A percentile compares a stretch with the other conserved stretches of the same genome.
These are phyloP conservation scores for Strongylocentrotus purpuratus DNA, from an alignment of 35 echinoderm and acorn worm species.

Conservation along the genomic window DNA sequence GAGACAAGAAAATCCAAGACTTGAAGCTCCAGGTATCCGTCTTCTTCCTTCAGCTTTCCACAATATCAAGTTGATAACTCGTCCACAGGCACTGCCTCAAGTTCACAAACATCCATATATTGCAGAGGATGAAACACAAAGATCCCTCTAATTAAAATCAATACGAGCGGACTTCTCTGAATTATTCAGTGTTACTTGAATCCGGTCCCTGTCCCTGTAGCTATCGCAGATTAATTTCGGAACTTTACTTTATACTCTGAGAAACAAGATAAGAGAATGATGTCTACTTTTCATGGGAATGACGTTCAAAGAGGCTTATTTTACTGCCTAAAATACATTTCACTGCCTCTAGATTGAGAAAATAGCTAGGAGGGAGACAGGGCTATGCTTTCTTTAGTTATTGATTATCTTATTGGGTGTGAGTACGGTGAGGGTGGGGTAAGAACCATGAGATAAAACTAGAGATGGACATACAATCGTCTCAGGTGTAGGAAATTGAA, in stretches of 20 bases:
- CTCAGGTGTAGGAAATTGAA: background rate
- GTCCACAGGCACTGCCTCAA: constrained; percentile 38
- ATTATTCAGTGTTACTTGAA: constrained; percentile 47
- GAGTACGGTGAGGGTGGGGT: background rate
- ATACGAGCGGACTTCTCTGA: constrained; percentile 36
- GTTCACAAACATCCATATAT: constrained; percentile 40
- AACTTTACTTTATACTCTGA: background rate
- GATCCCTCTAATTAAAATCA: constrained; percentile 52
- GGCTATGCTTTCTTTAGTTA: constrained; percentile 35
- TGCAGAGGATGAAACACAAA: constrained; percentile 37
- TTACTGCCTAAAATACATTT: constrained; percentile 27
- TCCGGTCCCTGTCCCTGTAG: background rate
- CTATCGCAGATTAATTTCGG: constrained; percentile 20
- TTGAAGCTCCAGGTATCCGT: background rate
- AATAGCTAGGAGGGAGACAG: constrained; percentile 29
- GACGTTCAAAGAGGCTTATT: constrained; percentile 38
- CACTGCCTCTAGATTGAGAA: constrained; percentile 43
- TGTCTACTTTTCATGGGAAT: constrained; percentile 19
- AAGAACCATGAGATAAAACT: background rate
- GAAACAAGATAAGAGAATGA: constrained; percentile 1
- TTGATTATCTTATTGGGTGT: constrained; percentile 8
- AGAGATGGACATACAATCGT: background rate
- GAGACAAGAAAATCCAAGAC: background rate
- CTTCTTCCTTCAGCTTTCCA: background rate
- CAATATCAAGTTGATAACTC: constrained; percentile 26